Evolutionary conservation across 2,888 invertebrate species (phyloP), one percentile per base, ranked within the genome.

Genomic region (Melipona bicolor): DNA sequence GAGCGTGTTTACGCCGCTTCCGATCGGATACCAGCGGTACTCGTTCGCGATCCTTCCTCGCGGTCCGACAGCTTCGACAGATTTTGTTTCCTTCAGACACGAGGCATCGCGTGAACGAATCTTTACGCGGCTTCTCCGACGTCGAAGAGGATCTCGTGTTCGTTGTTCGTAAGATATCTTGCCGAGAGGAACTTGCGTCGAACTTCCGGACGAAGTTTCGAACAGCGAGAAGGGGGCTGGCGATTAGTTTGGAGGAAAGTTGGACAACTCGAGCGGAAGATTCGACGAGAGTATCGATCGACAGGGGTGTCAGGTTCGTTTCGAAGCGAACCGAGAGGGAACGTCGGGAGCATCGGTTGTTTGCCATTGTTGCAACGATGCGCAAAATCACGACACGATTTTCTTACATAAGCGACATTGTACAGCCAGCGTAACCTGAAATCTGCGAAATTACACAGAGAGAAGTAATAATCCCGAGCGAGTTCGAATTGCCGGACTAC

Each of bases 381-480:
- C 69, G 74, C 73, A n/a, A 78, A 75, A 82, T 67, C 77, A 49
- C 67, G 72, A 24, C 17, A 78, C 56, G 49, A 75, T 78, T 72
- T 11, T 84, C 78, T 84, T 84, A 84, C 64, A 62, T 83, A 84
- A 84, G 78, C 61, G 52, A 75, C 52, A 75, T 84, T 75, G 62
- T 69, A 71, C 54, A 59, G 17, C 59, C n/a, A 59, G 61, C 80
- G 52, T 62, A 52, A 61, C 71, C 50, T 56, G 52, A 72, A 82
- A 78, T 83, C 61, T 56, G 70, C 32, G 21, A 70, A 75, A 78
- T 83, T 75, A 77, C n/a, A 43, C 43, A 43, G 43, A 61, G 74
- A 36, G 59, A 21, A 56, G 64, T 21, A 61, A 73, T 32, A 11
- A 32, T 77, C 56, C 65, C 4, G 19, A 5, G 54, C 21, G 69